Evolutionary conservation across 2,888 invertebrate species (phyloP).

Genomic region (Troglohyphantes excavatus): DNA sequence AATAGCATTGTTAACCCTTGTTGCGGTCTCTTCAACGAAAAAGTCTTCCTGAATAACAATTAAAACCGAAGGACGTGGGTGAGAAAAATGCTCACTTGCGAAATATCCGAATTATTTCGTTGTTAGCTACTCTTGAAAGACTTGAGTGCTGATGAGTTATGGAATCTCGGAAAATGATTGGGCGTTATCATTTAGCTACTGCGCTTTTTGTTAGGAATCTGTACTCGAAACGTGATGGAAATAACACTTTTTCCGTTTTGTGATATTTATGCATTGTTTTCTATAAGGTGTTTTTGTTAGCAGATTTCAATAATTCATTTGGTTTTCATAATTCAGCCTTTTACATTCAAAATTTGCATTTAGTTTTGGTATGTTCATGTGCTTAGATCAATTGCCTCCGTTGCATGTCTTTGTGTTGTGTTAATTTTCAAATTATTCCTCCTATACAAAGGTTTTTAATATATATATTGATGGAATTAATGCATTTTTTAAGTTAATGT

Average conservation of each 20-base stretch:
- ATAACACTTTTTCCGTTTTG: neutral
- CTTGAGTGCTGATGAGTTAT: neutral
- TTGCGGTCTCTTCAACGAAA: constrained; percentile 2
- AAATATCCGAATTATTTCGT: constrained; percentile 3
- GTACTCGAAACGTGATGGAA: neutral
- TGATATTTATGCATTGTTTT: neutral
- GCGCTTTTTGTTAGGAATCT: neutral
- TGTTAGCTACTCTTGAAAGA: neutral
- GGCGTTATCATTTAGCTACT: constrained; percentile 24
- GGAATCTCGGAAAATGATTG: constrained; percentile 7
- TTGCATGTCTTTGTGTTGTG: too few relatives aligned
- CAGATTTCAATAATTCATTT: neutral
- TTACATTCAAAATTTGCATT: too few relatives aligned
- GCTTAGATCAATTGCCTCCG: too few relatives aligned
- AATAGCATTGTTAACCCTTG: constrained; percentile 38
- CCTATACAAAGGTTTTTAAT: too few relatives aligned
- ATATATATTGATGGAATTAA: too few relatives aligned
- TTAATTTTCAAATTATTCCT: too few relatives aligned
- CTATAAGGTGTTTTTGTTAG: neutral
- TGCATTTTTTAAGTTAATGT: too few relatives aligned
- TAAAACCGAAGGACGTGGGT: constrained; percentile 25
- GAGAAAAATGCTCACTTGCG: constrained; percentile 22
- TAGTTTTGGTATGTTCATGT: too few relatives aligned
- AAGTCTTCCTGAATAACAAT: constrained; percentile 16
- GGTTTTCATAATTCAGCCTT: too few relatives aligned